phyloP scores from a whole-genome alignment of 2,113 vertebrate genomes.

The Tiliqua scincoides region DNA sequence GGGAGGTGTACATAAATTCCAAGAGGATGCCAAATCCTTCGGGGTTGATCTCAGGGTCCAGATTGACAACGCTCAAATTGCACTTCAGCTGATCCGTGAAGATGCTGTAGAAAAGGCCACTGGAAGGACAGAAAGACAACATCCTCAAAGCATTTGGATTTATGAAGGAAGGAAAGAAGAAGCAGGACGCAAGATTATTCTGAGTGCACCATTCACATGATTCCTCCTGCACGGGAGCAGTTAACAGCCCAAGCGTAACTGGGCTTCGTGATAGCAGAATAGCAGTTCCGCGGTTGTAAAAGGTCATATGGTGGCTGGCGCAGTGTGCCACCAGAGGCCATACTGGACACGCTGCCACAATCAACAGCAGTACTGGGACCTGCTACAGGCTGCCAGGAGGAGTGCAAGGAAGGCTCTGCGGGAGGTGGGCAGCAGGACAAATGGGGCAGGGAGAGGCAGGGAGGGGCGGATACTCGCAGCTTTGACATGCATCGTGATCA shows the following conservation, averaged over 20 bases:
- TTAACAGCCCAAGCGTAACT: background rate
- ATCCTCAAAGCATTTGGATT: background rate
- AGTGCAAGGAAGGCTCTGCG: too few relatives aligned
- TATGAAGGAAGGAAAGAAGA: background rate
- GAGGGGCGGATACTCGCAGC: too few relatives aligned
- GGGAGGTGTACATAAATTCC: constrained; percentile 99
- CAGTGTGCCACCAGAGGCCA: too few relatives aligned
- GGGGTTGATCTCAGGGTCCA: constrained; percentile 95
- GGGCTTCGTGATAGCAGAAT: too few relatives aligned
- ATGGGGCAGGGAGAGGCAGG: too few relatives aligned
- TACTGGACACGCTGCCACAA: too few relatives aligned
- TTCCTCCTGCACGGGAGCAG: background rate
- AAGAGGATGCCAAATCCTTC: constrained; percentile 96
- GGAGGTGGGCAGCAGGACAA: too few relatives aligned
- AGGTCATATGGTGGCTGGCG: too few relatives aligned
- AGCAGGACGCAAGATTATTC: background rate
- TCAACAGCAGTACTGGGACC: too few relatives aligned
- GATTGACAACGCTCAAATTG: constrained; percentile 92
- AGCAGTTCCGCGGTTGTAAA: too few relatives aligned
- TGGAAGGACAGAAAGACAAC: constrained; percentile 61
- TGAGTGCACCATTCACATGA: background rate
- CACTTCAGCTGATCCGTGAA: constrained; percentile 98
- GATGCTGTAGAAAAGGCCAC: constrained; percentile 97
- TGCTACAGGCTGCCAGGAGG: too few relatives aligned
- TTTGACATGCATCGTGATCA: too few relatives aligned